Evolutionary conservation across 2,888 invertebrate species (phyloP).

Genomic region (Dicranocentrus wangi): DNA sequence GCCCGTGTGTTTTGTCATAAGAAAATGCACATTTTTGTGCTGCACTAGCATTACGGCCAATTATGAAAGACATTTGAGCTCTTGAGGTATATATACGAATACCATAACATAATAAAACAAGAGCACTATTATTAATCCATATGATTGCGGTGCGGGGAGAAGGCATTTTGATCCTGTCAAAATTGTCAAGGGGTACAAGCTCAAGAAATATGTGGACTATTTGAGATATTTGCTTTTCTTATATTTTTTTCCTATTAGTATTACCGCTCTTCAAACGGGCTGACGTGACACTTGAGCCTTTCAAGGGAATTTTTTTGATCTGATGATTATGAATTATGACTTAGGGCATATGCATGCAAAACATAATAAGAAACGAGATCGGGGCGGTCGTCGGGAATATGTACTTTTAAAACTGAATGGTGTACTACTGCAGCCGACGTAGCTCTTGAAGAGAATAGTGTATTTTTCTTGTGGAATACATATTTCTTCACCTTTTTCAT

Average conservation of each 20-base stretch:
- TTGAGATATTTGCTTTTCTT: too few relatives aligned
- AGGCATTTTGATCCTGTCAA: slow-evolving; percentile 50
- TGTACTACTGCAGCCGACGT: too few relatives aligned
- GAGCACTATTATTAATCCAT: slow-evolving; percentile 18
- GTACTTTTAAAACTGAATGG: too few relatives aligned
- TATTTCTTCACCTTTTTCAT: too few relatives aligned
- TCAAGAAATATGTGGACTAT: too few relatives aligned
- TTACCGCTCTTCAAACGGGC: slow-evolving; percentile 3
- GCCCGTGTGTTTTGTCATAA: too few relatives aligned
- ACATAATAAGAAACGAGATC: background rate
- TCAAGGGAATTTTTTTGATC: slow-evolving; percentile 17
- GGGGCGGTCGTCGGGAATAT: background rate
- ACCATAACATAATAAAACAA: background rate
- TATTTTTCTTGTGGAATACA: background rate
- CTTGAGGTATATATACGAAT: too few relatives aligned
- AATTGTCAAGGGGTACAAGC: slow-evolving; percentile 46
- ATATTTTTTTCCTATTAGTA: background rate
- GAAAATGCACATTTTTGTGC: too few relatives aligned
- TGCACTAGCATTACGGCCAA: too few relatives aligned
- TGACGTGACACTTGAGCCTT: slow-evolving; percentile 53
- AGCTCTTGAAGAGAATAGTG: too few relatives aligned
- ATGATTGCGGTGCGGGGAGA: background rate
- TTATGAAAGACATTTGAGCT: too few relatives aligned
- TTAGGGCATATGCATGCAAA: slow-evolving; percentile 22
- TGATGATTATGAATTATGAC: slow-evolving; percentile 56